These are phyloP conservation scores for Chaenogobius annularis DNA, from an alignment of 2,113 vertebrate species.

Conservation along the genomic window DNA sequence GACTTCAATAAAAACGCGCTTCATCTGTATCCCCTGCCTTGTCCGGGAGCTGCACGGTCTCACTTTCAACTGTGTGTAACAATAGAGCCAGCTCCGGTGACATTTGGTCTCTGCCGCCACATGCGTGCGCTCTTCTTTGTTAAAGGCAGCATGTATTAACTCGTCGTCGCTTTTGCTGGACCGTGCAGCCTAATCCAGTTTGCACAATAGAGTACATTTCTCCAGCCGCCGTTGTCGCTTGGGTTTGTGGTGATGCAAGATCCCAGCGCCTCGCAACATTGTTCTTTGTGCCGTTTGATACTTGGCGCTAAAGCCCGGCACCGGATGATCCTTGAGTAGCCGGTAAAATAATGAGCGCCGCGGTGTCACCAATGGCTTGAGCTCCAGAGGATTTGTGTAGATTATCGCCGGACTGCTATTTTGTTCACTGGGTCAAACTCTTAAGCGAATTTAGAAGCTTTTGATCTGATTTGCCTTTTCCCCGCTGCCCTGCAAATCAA, in stretches of 20 bases:
- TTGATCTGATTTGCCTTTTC: constrained; percentile 47
- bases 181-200: constrained; percentile 13
- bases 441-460: constrained; percentile 45
- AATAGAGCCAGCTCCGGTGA: constrained; percentile 43
- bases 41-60: constrained; percentile 24
- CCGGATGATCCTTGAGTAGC: constrained; percentile 66
- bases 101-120: constrained; percentile 26
- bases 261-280: not conserved
- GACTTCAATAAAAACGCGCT: constrained; percentile 63
- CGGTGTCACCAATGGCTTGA: constrained; percentile 60
- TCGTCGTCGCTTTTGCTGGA: constrained; percentile 1
- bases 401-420: constrained; percentile 76
- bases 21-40: constrained; percentile 29
- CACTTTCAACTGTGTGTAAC: constrained; percentile 39
- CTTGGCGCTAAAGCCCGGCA: constrained; percentile 35
- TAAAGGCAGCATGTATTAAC: not conserved
- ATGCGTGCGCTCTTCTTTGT: constrained; percentile 15
- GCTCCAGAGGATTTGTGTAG: constrained; percentile 71
- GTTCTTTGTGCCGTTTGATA: constrained; percentile 23
- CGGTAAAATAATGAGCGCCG: constrained; percentile 62
- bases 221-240: not conserved
- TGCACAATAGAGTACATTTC: constrained; percentile 9
- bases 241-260: constrained; percentile 9
- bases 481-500: constrained; percentile 30
- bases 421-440: constrained; percentile 52